These are phyloP conservation scores for Neotoma lepida DNA, from an alignment of 2,113 vertebrate genomes.

Conservation along the genomic window DNA sequence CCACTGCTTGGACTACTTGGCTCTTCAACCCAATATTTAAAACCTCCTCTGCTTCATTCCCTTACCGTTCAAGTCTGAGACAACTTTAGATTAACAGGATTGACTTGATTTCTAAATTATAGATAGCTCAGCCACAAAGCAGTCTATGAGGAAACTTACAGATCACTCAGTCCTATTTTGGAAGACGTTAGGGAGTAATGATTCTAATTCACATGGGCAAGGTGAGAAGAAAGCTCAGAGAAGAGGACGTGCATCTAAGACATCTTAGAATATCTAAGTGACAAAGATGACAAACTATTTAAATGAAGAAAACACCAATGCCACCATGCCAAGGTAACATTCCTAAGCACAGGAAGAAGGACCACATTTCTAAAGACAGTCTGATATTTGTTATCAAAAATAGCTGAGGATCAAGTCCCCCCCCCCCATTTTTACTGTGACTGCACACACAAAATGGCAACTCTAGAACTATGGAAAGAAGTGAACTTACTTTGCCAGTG, in stretches of 20 bases:
- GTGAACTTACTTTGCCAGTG: slow-evolving; percentile 93
- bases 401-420: not conserved
- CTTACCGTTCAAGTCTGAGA: slow-evolving; percentile 55
- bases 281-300: not conserved
- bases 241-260: slow-evolving; percentile 36
- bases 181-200: slow-evolving; percentile 65
- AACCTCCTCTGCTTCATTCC: slow-evolving; percentile 71
- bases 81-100: slow-evolving; percentile 78
- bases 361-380: not conserved
- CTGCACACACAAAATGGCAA: not conserved
- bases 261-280: slow-evolving; percentile 26
- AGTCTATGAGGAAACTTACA: slow-evolving; percentile 69
- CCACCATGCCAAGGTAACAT: slow-evolving; percentile 68
- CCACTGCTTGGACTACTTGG: slow-evolving; percentile 74
- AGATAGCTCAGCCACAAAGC: slow-evolving; percentile 67
- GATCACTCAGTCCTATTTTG: slow-evolving; percentile 54
- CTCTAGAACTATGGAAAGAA: not conserved
- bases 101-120: slow-evolving; percentile 73
- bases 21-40: slow-evolving; percentile 75
- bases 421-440: not conserved
- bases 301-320: slow-evolving; percentile 42
- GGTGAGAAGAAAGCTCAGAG: slow-evolving; percentile 62
- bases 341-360: slow-evolving; percentile 1
- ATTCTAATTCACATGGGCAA: slow-evolving; percentile 55
- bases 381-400: slow-evolving; percentile 21